A percentile compares a stretch with the other conserved stretches of the same genome.
phyloP scores from a whole-genome alignment of 2,113 vertebrate genomes.

The Stercorarius parasiticus region DNA sequence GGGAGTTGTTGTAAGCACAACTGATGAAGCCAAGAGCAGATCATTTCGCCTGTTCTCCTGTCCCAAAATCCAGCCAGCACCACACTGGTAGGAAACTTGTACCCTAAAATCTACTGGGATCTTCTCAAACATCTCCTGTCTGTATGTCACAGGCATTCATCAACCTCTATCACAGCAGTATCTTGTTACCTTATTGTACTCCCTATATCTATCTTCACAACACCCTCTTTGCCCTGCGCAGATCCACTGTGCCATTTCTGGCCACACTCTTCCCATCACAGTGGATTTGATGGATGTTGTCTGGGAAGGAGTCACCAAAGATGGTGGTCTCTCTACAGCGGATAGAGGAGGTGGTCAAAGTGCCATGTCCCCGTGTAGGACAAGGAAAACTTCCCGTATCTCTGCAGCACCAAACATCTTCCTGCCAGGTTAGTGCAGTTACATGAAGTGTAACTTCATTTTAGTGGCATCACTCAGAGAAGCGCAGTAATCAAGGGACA shows the following conservation, averaged over 20 bases:
- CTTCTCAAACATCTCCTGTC: background rate
- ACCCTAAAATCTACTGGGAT: background rate
- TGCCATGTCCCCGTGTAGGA: rapidly evolving
- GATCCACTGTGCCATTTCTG: rapidly evolving
- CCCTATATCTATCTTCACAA: rapidly evolving
- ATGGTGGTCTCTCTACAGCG: rapidly evolving
- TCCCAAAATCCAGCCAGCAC: background rate
- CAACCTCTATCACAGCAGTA: background rate
- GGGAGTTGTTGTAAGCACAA: background rate
- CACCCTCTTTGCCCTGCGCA: background rate
- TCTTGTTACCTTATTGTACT: rapidly evolving
- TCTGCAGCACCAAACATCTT: background rate
- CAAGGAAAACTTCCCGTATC: background rate
- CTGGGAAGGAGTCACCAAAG: background rate
- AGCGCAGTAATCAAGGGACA: background rate
- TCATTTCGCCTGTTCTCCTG: background rate
- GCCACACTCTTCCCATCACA: rapidly evolving
- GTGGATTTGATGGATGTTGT: rapidly evolving
- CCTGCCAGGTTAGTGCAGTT: background rate
- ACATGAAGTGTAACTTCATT: background rate
- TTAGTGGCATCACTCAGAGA: background rate
- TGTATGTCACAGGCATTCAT: background rate
- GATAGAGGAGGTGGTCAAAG: background rate
- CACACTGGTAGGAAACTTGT: background rate
- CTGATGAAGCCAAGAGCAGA: background rate